Conservation (phyloP, 2,113 vertebrate genomes). For the Psittacara wagleri region DNA sequence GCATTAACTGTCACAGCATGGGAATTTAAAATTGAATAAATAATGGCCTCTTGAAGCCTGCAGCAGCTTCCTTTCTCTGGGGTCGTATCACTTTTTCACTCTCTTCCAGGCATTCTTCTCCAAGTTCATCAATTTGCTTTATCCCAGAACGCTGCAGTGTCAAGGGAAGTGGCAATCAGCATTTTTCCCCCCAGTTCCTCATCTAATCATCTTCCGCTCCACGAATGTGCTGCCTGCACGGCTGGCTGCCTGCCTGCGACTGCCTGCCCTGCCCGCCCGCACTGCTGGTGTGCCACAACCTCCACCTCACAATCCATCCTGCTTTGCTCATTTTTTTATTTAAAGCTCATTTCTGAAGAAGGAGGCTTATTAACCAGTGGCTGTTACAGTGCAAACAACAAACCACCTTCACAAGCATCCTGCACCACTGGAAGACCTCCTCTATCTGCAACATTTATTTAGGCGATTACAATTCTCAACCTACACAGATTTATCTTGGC, state of each 20-base stretch:
- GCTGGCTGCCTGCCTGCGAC: background rate
- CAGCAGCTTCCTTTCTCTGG: conserved; percentile 44
- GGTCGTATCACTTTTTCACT: conserved; percentile 1
- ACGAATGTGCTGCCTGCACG: rapidly evolving
- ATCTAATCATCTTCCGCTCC: background rate
- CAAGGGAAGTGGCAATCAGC: conserved; percentile 48
- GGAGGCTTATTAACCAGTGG: background rate
- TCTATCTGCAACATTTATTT: background rate
- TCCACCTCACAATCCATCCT: background rate
- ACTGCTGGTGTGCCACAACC: background rate
- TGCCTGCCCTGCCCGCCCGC: background rate
- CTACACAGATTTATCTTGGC: background rate
- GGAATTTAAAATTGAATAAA: conserved; percentile 4
- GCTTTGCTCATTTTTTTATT: background rate
- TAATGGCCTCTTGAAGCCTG: background rate
- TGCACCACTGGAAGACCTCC: background rate
- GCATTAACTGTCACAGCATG: background rate
- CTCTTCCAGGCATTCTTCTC: conserved; percentile 62
- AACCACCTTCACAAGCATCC: rapidly evolving
- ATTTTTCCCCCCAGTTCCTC: background rate
- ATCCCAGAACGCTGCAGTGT: background rate
- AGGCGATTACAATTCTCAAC: background rate
- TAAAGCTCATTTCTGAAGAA: background rate
- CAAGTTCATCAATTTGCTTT: conserved; percentile 41
- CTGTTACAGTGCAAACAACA: background rate